A percentile compares a stretch with the other conserved stretches of the same genome.
Evolutionary conservation across 2,888 invertebrate genomes (phyloP).

Genomic region (Cantharis flavilabris): DNA sequence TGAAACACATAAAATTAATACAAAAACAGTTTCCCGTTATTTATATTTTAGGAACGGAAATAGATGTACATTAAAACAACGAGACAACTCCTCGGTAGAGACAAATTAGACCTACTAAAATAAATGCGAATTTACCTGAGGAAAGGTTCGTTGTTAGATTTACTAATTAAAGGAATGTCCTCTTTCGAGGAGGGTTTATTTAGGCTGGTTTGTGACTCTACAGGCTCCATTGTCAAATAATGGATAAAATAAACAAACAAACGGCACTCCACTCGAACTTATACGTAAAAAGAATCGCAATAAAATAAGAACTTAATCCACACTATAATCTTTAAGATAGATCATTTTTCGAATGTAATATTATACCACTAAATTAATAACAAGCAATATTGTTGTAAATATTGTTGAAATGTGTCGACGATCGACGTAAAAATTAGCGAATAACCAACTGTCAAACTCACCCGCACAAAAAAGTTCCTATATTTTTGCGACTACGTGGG

Average conservation of each 20-base stretch:
- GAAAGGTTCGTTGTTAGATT: constrained; percentile 63
- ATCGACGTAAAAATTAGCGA: neutral
- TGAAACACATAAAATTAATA: constrained; percentile 50
- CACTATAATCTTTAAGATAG: neutral
- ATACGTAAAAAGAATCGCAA: neutral
- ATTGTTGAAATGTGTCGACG: neutral
- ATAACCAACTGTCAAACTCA: constrained; percentile 31
- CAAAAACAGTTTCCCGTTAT: neutral
- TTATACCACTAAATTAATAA: neutral
- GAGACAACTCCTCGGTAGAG: neutral
- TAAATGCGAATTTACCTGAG: constrained; percentile 47
- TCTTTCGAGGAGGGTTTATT: constrained; percentile 60
- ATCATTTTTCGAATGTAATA: neutral
- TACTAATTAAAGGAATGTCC: constrained; percentile 72
- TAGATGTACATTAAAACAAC: neutral
- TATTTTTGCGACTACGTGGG: constrained; percentile 44
- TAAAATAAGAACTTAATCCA: neutral
- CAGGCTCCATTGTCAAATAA: constrained; percentile 45
- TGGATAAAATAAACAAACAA: neutral
- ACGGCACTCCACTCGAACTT: neutral
- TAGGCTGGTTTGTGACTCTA: constrained; percentile 53
- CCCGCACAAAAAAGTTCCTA: constrained; percentile 50
- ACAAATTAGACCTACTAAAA: constrained; percentile 8
- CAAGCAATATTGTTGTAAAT: neutral
- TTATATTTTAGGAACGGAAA: neutral